Base-by-base conservation (phyloP, 1,140 invertebrate species). In the Matsumurasca onukii region DNA sequence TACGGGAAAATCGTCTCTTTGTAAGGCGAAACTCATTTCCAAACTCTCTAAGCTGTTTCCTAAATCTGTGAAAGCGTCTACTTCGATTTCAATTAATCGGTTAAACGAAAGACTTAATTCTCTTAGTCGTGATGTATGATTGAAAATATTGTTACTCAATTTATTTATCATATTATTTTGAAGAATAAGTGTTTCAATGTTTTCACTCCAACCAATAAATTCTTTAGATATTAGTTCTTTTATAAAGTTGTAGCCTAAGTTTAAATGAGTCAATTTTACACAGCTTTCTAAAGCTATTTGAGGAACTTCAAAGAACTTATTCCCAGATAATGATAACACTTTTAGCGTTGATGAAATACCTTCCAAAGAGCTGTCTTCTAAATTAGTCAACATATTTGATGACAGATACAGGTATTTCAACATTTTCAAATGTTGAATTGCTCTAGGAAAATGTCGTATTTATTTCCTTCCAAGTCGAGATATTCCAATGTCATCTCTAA, bases 71-170 rank as follows among this genome's bases (percentile, higher is more conserved):
- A 95, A 94, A 5, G 91, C 88, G 67, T 91, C 82, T 12, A 87
- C 84, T 75, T 93, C 89, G 31, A 93, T 82, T 68, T 91, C 88
- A 67, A 86, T 85, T 34, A 97, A 82, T 73, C 91, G 89, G 78
- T 96, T 96, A 78, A 95, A 96, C 69, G 91, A 94, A 48, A 97
- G 80, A 78, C 91, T 93, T 30, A 97, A 86, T 78, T 96, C 93
- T 75, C 89, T 88, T 62, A 96, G 81, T 71, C 88, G 85, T 51
- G 84, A 85, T 45, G 88, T 80, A 0, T 86, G 84, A 52, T 83
- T 83, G 78, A 95, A 95, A 65, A 90, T 85, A 62, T 89, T 85
- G 49, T 86, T 81, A 74, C 86, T 87, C 48, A 97, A 81, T 75
- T 87, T 86, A 2, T 88, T 87, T 52, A 97, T 86, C 72, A 89